Evolutionary conservation across 1,140 invertebrate genomes (phyloP).

Genomic region (Drosophila setifemur): DNA sequence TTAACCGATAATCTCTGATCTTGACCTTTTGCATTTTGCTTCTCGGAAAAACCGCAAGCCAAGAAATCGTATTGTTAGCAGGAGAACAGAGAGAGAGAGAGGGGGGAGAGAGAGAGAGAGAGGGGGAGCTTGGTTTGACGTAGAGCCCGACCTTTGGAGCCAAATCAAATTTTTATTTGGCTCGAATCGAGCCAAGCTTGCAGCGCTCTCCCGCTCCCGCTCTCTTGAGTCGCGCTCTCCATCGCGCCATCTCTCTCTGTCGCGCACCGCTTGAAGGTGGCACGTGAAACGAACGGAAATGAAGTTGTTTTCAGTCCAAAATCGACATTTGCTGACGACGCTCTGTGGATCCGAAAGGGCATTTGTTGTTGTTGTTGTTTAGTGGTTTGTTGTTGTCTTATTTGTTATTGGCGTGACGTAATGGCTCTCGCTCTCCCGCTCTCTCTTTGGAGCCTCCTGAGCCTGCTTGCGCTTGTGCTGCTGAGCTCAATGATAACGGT

Average conservation of each 20-base stretch:
- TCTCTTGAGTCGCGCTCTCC: neutral
- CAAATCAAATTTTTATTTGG: neutral
- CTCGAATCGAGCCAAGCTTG: neutral
- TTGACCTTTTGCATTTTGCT: neutral
- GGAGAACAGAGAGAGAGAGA: too few relatives aligned
- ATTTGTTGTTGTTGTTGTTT: neutral
- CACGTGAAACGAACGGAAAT: conserved; percentile 66
- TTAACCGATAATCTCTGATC: neutral
- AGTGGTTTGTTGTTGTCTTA: neutral
- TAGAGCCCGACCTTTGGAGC: too few relatives aligned
- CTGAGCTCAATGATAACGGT: neutral
- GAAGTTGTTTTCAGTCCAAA: conserved; percentile 72
- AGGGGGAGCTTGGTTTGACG: too few relatives aligned
- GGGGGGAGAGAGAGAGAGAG: too few relatives aligned
- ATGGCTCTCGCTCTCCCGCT: neutral
- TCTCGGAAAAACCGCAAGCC: too few relatives aligned
- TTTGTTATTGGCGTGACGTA: conserved; percentile 11
- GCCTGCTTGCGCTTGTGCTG: conserved; percentile 5
- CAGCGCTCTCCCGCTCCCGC: neutral
- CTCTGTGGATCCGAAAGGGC: conserved; percentile 17
- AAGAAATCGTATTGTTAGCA: too few relatives aligned
- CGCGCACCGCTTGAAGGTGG: neutral
- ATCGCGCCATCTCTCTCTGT: neutral
- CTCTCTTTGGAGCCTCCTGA: neutral
- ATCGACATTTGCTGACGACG: conserved; percentile 78